Base-by-base conservation (phyloP, 2,113 vertebrate genomes). In the Brachionichthys hirsutus region DNA sequence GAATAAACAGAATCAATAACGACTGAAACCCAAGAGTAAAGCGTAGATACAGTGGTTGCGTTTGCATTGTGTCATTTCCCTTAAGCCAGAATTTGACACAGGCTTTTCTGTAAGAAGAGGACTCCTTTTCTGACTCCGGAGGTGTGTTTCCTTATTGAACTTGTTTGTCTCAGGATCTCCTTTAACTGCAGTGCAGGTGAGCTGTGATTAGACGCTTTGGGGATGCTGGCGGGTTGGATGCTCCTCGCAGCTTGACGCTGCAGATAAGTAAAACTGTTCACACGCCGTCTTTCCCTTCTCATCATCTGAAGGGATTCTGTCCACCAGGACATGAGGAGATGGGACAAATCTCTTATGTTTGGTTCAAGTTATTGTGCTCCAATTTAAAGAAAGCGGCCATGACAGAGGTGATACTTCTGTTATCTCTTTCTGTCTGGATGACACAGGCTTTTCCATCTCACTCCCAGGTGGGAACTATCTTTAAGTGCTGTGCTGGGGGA, bases 401-500 rank as follows among this genome's bases (percentile, higher is more conserved):
- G 3, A 51, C 30, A 4, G 35, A 72, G 58, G 46, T 65, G 56
- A 82, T 78, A 67, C 73, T 77, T 71, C 45, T 11, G 54, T 64
- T 80, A 48, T 78, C 60, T 70, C 57, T 62, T 35, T 66, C 48
- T 64, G 48, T 62, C 71, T 58, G 40, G 49, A 24, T 71, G 60
- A 74, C 56, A 56, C 46, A 54, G 45, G 73, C 62, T 15, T 48
- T 35, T 58, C 65, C 54, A 41, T 75, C 58, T 76, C 55, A 17
- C 46, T 78, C 67, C 41, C 52, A 46, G 67, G 54, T 74, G 49
- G 72, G 75, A 60, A 67, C 75, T 75, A 60, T 70, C 50, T 70
- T 57, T 42, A 69, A 70, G n/a, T n/a, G n/a, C n/a, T n/a, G n/a
- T n/a, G n/a, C n/a, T n/a, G n/a, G n/a, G n/a, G n/a, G n/a, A n/a